phyloP scores from a whole-genome alignment of 2,113 vertebrate genomes.

The Taurulus bubalis region DNA sequence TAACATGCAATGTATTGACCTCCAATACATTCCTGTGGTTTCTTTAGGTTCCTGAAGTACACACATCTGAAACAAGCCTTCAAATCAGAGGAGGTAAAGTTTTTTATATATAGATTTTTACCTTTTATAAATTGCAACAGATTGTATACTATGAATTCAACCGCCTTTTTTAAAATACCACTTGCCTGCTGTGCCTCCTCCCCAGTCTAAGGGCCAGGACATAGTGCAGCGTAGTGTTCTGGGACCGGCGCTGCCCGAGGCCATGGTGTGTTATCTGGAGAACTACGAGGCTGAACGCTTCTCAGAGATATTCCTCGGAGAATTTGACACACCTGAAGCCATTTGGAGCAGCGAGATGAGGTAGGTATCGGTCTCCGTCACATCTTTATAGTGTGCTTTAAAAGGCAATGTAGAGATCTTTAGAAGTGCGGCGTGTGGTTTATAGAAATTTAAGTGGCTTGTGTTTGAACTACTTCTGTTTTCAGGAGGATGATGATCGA shows the following conservation, averaged over 20 bases:
- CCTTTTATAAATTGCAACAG: background rate
- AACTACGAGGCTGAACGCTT: slow-evolving; percentile 98
- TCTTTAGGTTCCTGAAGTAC: slow-evolving; percentile 94
- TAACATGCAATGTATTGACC: background rate
- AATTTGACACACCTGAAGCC: slow-evolving; percentile 98
- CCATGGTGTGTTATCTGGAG: slow-evolving; percentile 99
- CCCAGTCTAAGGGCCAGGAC: slow-evolving; percentile 94
- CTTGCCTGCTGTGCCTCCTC: background rate
- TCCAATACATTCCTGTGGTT: slow-evolving; percentile 20
- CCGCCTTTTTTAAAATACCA: background rate
- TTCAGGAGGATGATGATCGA: slow-evolving; percentile 97
- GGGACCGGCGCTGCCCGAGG: slow-evolving; percentile 95
- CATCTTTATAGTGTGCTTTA: background rate
- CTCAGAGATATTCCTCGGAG: slow-evolving; percentile 98
- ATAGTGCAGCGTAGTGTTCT: slow-evolving; percentile 96
- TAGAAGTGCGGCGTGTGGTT: background rate
- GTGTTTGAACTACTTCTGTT: slow-evolving; percentile 1
- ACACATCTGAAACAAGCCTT: slow-evolving; percentile 98
- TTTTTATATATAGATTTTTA: background rate
- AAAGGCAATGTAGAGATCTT: background rate
- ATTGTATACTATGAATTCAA: background rate
- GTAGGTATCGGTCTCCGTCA: slow-evolving; percentile 65
- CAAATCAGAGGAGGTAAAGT: slow-evolving; percentile 94
- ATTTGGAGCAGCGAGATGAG: slow-evolving; percentile 99
- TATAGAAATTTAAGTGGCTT: background rate